Evolutionary conservation across 2,113 vertebrate species (phyloP), one percentile per base, ranked within the genome.

Genomic region (Platichthys stellatus): DNA sequence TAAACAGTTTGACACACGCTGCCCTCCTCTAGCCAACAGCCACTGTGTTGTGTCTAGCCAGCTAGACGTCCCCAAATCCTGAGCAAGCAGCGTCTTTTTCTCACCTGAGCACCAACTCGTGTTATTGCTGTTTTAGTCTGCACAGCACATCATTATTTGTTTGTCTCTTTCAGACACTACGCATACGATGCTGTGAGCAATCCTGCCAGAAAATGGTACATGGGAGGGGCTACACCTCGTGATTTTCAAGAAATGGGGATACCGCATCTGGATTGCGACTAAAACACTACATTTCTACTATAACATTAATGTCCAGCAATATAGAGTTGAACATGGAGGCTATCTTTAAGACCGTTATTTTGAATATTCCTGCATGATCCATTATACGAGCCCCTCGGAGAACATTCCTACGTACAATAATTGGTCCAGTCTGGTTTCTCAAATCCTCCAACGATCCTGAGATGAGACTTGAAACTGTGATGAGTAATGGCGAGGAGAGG

Each of bases 391-490:
- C 81, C 85, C 40, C 74, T 88, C 67, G 15, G 76, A 80, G 53
- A 83, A 82, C 74, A 87, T 74, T 82, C 76, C 65, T 76, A 77
- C 83, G 73, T 63, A 85, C 79, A 69, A 78, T 31, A 82, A 61
- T 87, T 92, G 90, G 88, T 88, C 88, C 79, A 62, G 74, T 88
- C 82, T 84, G 82, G 82, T 88, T 89, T 86, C 72, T 82, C 72
- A 85, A 86, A 88, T 90, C 84, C 74, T 87, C 26, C 20, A 85
- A 86, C 84, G 69, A 89, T 93, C 91, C 93, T 93, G 93, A 94
- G 93, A 93, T 92, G 90, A 92, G 88, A 85, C 84, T 82, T 87
- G 85, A 88, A 88, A 89, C 82, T 78, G 78, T 81, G 63, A 85
- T 71, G 82, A 90, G 73, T 78, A 83, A 72, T 67, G 80, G 58